Evolutionary conservation across 2,797 vertebrate genomes (phyloP), one percentile per base, ranked within the genome.

Genomic region (Chanos chanos): DNA sequence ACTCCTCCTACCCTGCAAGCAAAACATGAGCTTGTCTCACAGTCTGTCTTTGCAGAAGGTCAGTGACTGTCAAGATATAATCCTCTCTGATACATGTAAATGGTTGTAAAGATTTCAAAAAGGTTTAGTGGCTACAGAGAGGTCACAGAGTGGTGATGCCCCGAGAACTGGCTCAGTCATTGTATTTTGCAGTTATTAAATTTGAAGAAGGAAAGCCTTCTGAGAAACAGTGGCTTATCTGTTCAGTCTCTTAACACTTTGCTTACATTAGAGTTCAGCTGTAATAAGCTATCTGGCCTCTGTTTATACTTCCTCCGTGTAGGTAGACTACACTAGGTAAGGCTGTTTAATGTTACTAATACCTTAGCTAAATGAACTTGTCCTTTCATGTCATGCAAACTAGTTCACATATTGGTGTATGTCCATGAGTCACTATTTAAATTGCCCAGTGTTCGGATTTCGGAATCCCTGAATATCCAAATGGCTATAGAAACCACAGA

Each of bases 181-280:
- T 62, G 7, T 50, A 31, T 45, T 25, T 31, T 30, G 30, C 51
- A 48, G 52, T 61, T 19, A 45, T 24, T 7, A 45, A 41, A 15
- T 75, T 74, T 73, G 67, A 65, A 74, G 57, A 68, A 16, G 72
- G 74, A 76, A 75, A 56, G 45, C 37, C 49, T 78, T 77, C 71
- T 62, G 68, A 70, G 77, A 79, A 74, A 19, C n/a, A 10, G 0
- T 0, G 21, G 25, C 9, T 68, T 65, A 60, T 56, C 58, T 40
- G 18, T 64, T 27, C 25, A 31, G 47, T 21, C 25, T 62, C 8
- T 8, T 16, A 34, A 37, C 34, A 16, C 9, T 22, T 22, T 53
- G 61, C 77, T 19, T 12, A 51, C 48, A 18, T 22, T 66, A 64
- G 13, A 76, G 64, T 78, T 34, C 36, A 44, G 27, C 52, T 39